A percentile compares a stretch with the other conserved stretches of the same genome.
Conservation (phyloP, 2,797 vertebrate genomes). For the Sciurus vulgaris region DNA sequence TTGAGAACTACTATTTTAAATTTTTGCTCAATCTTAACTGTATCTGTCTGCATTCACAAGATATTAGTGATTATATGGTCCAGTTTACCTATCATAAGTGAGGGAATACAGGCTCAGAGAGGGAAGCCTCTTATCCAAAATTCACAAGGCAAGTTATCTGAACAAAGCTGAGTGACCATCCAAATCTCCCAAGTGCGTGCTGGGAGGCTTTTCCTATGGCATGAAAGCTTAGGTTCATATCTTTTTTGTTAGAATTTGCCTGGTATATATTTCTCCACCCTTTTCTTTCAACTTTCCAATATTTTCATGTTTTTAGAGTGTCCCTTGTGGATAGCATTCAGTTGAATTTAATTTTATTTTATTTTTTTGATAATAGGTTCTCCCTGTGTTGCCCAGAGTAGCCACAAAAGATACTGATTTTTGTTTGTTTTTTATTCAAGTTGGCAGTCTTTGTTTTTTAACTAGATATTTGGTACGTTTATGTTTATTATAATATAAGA, state of each 20-base stretch:
- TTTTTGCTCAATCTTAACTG: neutral
- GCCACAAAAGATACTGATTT: neutral
- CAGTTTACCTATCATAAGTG: neutral
- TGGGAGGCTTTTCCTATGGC: neutral
- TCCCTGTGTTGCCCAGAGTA: neutral
- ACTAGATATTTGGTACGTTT: neutral
- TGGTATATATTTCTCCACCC: neutral
- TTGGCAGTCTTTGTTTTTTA: neutral
- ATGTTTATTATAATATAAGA: neutral
- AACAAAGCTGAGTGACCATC: neutral
- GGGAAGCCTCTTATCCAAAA: neutral
- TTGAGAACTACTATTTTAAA: neutral
- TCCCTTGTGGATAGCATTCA: slow-evolving; percentile 1
- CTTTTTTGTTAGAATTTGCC: neutral
- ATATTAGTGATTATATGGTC: neutral
- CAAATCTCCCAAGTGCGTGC: neutral
- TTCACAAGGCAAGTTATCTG: neutral
- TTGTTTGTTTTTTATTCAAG: neutral
- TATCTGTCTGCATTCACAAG: neutral
- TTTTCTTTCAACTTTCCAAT: slow-evolving; percentile 3
- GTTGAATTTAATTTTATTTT: neutral
- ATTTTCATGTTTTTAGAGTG: neutral
- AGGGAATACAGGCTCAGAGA: neutral
- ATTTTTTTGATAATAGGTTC: neutral
- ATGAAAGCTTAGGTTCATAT: neutral